These are phyloP conservation scores for Athripsodes cinereus DNA, from an alignment of 2,888 invertebrate genomes.

Conservation along the genomic window DNA sequence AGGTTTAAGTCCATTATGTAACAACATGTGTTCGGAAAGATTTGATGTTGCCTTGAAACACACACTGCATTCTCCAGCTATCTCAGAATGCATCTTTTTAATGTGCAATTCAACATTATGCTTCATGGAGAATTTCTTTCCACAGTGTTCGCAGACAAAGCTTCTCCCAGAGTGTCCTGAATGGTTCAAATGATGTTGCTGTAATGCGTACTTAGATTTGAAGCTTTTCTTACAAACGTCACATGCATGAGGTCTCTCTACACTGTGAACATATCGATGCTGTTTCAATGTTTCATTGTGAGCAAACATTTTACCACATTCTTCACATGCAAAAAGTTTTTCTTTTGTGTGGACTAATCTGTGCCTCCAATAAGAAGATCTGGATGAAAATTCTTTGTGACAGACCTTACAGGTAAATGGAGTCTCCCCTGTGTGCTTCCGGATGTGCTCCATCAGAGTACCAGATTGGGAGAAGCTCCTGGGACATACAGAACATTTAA, in stretches of 20 bases:
- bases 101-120: constrained; percentile 22
- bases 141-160: constrained; percentile 26
- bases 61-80: constrained; percentile 19
- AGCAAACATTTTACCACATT: constrained; percentile 36
- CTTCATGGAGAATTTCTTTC: constrained; percentile 23
- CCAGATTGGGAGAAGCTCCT: constrained; percentile 25
- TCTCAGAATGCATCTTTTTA: constrained; percentile 23
- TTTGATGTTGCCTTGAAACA: constrained; percentile 22
- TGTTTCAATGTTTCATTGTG: constrained; percentile 38
- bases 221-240: constrained; percentile 38
- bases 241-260: constrained; percentile 51
- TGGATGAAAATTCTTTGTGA: constrained; percentile 14
- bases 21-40: constrained; percentile 22
- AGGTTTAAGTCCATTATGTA: constrained; percentile 14
- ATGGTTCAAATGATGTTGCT: constrained; percentile 22
- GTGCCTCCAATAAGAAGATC: constrained; percentile 25
- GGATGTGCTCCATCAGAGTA: constrained; percentile 21
- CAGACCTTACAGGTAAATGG: constrained; percentile 22
- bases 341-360: constrained; percentile 20
- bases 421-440: constrained; percentile 24
- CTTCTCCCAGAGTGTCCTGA: constrained; percentile 10
- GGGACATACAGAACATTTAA: constrained; percentile 21
- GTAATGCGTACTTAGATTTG: constrained; percentile 21
- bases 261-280: constrained; percentile 40
- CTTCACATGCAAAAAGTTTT: constrained; percentile 19